Evolutionary conservation across 2,888 invertebrate genomes (phyloP), one percentile per base, ranked within the genome.

Genomic region (Glyphotaelius pellucidus): DNA sequence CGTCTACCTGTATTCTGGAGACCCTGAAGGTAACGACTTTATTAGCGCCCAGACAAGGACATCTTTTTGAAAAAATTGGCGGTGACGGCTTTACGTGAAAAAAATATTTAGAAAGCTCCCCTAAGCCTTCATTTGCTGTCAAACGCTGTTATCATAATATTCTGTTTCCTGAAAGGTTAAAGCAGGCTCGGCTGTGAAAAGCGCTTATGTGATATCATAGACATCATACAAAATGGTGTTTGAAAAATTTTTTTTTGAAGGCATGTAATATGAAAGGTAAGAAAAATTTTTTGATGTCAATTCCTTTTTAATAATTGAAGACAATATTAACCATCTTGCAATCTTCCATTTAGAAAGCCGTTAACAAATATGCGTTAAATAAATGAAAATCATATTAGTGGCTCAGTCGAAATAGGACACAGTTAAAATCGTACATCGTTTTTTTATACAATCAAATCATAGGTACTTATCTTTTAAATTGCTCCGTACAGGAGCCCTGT

Each of bases 141-240:
- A 32, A 81, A 81, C 31, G 32, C 81, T 32, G 81, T 32, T 32
- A 32, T 15, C 67, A 67, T 67, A 67, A 67, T 67, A n/a, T 67
- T 67, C 30, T 81, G 81, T 32, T 81, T 81, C 81, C 81, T 81
- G 81, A 81, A 81, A 81, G 81, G 31, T 81, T 67, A 25, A 67
- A 67, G 67, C 25, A 67, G 67, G 67, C n/a, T 67, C 25, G 67
- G 67, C 25, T 67, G 67, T 67, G n/a, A 67, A 67, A 67, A 67
- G 67, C 67, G 67, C 67, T 9, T 67, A n/a, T n/a, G 25, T 67
- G 67, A 9, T n/a, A n/a, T 25, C 0, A 25, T 25, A 67, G 19
- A 9, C n/a, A 9, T 25, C 67, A n/a, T n/a, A 2, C n/a, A 67
- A 25, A 67, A 1, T 67, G 67, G 25, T 9, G n/a, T 25, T 14